Evolutionary conservation across 2,797 vertebrate species (phyloP).

Genomic region (Podargus strigoides): DNA sequence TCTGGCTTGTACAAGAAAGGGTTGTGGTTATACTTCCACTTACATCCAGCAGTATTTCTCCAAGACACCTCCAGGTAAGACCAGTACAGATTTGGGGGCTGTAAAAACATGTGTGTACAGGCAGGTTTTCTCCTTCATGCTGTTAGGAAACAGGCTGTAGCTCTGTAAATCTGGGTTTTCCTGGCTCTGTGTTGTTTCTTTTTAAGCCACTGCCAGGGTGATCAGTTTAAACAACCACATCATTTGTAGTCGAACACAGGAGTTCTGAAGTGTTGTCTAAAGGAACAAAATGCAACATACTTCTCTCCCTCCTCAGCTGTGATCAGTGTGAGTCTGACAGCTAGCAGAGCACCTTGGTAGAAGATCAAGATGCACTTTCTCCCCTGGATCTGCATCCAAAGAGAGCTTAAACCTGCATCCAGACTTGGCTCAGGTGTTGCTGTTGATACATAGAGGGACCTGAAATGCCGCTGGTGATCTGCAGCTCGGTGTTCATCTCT

Average conservation of each 20-base stretch:
- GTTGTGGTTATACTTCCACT: not conserved
- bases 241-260: not conserved
- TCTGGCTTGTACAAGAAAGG: rapidly evolving
- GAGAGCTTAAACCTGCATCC: not conserved
- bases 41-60: no score
- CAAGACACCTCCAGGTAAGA: no score
- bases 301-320: not conserved
- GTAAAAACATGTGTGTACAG: not conserved
- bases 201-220: constrained; percentile 6
- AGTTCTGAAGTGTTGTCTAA: not conserved
- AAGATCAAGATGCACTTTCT: not conserved
- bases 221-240: constrained; percentile 17
- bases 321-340: not conserved
- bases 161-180: constrained; percentile 30
- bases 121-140: not conserved
- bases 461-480: not conserved
- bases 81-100: not conserved
- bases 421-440: not conserved
- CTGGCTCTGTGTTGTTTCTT: constrained; percentile 2
- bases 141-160: not conserved
- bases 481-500: not conserved
- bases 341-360: not conserved
- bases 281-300: not conserved
- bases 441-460: not conserved
- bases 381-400: not conserved